These are phyloP conservation scores for Eleutherodactylus coqui DNA, from an alignment of 2,797 vertebrate species.

Conservation along the genomic window DNA sequence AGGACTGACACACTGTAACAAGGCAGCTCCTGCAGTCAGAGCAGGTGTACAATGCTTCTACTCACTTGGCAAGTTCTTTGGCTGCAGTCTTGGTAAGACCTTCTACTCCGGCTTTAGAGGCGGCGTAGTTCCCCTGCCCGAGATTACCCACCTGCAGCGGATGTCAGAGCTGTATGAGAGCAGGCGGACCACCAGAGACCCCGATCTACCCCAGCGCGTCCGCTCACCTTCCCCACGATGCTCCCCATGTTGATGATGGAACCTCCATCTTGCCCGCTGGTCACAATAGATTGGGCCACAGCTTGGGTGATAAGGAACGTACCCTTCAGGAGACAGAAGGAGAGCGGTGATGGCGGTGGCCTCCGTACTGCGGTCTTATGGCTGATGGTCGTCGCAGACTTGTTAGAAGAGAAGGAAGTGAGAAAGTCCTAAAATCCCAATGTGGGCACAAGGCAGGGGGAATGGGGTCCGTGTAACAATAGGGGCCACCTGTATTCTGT, in stretches of 20 bases:
- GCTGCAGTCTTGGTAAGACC: slow-evolving; percentile 83
- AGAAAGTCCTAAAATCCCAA: too few species aligned
- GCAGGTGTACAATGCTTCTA: neutral
- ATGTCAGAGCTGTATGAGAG: neutral
- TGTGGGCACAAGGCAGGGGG: too few species aligned
- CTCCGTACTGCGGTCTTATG: neutral
- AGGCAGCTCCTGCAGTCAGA: neutral
- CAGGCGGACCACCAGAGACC: too few species aligned
- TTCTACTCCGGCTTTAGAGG: slow-evolving; percentile 88
- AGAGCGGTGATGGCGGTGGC: neutral
- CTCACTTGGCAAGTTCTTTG: slow-evolving; percentile 86
- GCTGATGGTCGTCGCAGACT: too few species aligned
- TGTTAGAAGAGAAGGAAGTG: too few species aligned
- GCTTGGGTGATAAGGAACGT: slow-evolving; percentile 86
- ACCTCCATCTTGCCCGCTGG: slow-evolving; percentile 77
- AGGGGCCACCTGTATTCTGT: too few species aligned
- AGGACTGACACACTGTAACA: neutral
- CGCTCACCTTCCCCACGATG: slow-evolving; percentile 86
- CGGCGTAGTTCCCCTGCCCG: slow-evolving; percentile 84
- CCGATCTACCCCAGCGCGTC: neutral
- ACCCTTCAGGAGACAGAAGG: slow-evolving; percentile 73
- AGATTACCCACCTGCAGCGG: slow-evolving; percentile 83
- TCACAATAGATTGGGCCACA: slow-evolving; percentile 82
- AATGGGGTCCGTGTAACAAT: too few species aligned
- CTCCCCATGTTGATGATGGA: slow-evolving; percentile 90